Base-by-base conservation (phyloP, 2,797 vertebrate genomes). In the Anableps anableps region DNA sequence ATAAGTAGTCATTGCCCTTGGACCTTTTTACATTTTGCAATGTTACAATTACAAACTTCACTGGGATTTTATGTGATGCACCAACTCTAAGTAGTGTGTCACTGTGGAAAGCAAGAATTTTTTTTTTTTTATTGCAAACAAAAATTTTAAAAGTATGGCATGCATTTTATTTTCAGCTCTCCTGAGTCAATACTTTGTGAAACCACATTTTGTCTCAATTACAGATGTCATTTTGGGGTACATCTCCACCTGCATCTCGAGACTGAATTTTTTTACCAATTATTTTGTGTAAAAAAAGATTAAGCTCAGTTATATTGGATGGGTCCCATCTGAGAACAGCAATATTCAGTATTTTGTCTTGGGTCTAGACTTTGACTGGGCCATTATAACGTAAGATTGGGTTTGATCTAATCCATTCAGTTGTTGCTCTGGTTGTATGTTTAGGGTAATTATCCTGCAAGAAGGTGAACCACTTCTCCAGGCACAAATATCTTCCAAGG, bases 341-440 rank as follows among this genome's bases (percentile, higher is more conserved):
- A 29, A 16, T 45, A 14, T 47, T 71, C 41, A 29, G 43, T 43
- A n/a, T 47, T 60, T 29, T 60, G n/a, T 60, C 13, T 16, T 14
- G 14, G n/a, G n/a, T 60, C 29, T 60, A 31, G 29, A 29, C n/a
- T 29, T 47, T 45, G 23, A 70, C 26, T 43, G 41, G 16, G 43
- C 26, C 16, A 19, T 45, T 29, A 13, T 31, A 31, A 60, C 58
- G n/a, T 55, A 11, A 26, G 53, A 55, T 43, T 43, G 38, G 64
- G 21, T 70, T 43, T 43, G 38, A 43, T 70, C 66, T 14, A 68
- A 68, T 41, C 10, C 66, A 68, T 41, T 68, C 66, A 68, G 66
- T 13, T 13, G 10, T 64, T 9, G 16, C 60, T 64, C 60, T 64
- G 62, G 62, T 36, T 64, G 8, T 64, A 64, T 64, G 31, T 36